phyloP scores from a whole-genome alignment of 37 sponge, comb jelly and placozoan species.

The Aplysina aerophoba region DNA sequence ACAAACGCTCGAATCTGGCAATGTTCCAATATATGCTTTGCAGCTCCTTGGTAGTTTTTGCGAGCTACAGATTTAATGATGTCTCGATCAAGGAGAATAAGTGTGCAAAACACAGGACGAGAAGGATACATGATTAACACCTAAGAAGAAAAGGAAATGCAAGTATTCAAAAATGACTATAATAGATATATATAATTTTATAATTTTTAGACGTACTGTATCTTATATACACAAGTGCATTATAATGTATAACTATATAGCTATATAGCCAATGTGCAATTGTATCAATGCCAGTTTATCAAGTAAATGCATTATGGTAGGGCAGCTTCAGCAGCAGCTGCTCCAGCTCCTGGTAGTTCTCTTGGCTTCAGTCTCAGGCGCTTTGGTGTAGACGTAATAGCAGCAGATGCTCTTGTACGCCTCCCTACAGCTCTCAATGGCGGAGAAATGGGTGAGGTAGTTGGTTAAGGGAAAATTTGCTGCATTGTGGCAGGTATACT shows the following conservation, averaged over 20 bases:
- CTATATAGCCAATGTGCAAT: too few relatives aligned
- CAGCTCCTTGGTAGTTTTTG: conserved; percentile 4
- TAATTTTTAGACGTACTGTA: too few relatives aligned
- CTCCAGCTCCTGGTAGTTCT: not conserved
- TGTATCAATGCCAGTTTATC: too few relatives aligned
- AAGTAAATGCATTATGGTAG: too few relatives aligned
- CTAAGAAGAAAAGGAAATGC: not conserved
- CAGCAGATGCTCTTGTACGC: not conserved
- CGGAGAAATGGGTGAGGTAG: not conserved
- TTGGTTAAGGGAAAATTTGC: too few relatives aligned
- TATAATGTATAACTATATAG: not conserved
- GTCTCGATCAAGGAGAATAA: not conserved
- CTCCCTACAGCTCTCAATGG: not conserved
- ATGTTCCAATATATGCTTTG: conserved; percentile 9
- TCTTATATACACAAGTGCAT: not conserved
- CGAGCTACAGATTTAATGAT: not conserved
- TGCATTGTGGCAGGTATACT: not conserved
- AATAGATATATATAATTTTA: too few relatives aligned
- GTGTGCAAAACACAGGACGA: conserved; percentile 2
- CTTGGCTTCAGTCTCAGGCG: not conserved
- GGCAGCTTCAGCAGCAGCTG: too few relatives aligned
- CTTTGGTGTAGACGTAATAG: conserved; percentile 3
- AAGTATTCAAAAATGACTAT: too few relatives aligned
- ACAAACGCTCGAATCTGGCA: not conserved
- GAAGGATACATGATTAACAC: conserved; percentile 19